Percentiles rank a stretch among this genome's conserved stretches.
Evolutionary conservation across 2,888 invertebrate genomes (phyloP).

Genomic region (Carterocephalus palaemon): DNA sequence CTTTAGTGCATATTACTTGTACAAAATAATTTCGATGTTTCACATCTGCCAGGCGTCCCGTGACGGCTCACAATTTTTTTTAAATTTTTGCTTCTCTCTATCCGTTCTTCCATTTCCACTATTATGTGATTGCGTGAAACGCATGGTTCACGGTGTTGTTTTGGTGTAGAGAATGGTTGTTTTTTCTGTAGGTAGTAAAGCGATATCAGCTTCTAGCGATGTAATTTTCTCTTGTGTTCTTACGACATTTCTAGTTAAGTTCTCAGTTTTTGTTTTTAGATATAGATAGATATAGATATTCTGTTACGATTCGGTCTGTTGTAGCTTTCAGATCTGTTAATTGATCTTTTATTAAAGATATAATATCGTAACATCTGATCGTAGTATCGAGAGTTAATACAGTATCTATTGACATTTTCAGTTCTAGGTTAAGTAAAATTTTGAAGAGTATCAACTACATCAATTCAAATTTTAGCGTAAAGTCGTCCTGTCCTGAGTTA

Average conservation of each 20-base stretch:
- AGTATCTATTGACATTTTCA: neutral
- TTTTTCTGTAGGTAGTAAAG: neutral
- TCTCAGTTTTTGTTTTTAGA: conserved; percentile 1
- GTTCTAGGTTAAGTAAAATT: neutral
- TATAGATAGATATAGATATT: conserved; percentile 1
- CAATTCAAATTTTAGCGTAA: neutral
- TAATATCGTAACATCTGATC: conserved; percentile 8
- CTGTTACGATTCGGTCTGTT: neutral
- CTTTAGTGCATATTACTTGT: too few species aligned
- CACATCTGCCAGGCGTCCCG: too few species aligned
- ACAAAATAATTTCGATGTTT: too few species aligned
- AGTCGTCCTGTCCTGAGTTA: conserved; percentile 1
- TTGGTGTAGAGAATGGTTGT: too few species aligned
- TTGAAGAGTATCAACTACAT: neutral
- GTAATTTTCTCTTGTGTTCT: neutral
- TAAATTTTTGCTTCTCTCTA: conserved; percentile 14
- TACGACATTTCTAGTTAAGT: neutral
- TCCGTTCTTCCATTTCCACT: conserved; percentile 14
- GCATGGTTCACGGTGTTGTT: too few species aligned
- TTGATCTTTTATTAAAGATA: conserved; percentile 11
- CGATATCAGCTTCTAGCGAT: neutral
- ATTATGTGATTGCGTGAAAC: conserved; percentile 2
- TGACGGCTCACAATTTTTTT: conserved; percentile 15
- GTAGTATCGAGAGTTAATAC: too few species aligned
- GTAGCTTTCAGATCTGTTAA: neutral